Base-by-base conservation (phyloP, 2,797 vertebrate species). In the Silurus lanzhouensis region DNA sequence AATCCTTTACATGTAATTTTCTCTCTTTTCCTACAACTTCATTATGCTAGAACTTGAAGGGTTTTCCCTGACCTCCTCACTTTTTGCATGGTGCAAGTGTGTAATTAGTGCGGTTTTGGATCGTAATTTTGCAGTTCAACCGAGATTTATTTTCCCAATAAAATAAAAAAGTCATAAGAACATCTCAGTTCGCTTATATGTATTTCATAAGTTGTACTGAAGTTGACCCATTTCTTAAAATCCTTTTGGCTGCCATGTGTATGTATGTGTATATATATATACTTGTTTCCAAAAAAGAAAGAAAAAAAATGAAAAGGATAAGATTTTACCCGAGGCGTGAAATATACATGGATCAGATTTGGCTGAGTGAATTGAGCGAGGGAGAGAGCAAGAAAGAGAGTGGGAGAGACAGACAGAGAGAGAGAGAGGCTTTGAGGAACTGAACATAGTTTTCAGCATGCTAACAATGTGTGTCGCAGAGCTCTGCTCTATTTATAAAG, bases 391-490 rank as follows among this genome's bases (percentile, higher is more conserved):
- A 57, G 72, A 57, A 22, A 25, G 48, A 57, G 3, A 58, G 55
- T 55, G n/a, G 27, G 74, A n/a, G 13, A 57, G 20, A 57, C 22
- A 27, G 52, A 76, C 8, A 72, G 68, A 72, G 67, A 74, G 68
- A 83, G 57, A 63, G 67, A 31, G 81, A 83, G 68, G 14, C 13
- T 48, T 57, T 38, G 27, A 71, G 66, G 9, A n/a, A 82, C 67
- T 60, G 70, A 83, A 25, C 77, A 78, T 78, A 67, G 63, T 81
- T 81, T 66, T 52, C 61, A 66, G 63, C 61, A 81, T 81, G 61
- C 78, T 81, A 81, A 66, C 78, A 81, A 81, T 81, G 78, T 80
- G 78, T 81, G 78, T 81, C 78, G 63, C 31, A 66, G 61, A 81
- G 46, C 78, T 52, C 61, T 27, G n/a, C 1, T 25, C 38, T 81